Evolutionary conservation across 2,797 vertebrate species (phyloP), one percentile per base, ranked within the genome.

Genomic region (Galagoides demidoff): DNA sequence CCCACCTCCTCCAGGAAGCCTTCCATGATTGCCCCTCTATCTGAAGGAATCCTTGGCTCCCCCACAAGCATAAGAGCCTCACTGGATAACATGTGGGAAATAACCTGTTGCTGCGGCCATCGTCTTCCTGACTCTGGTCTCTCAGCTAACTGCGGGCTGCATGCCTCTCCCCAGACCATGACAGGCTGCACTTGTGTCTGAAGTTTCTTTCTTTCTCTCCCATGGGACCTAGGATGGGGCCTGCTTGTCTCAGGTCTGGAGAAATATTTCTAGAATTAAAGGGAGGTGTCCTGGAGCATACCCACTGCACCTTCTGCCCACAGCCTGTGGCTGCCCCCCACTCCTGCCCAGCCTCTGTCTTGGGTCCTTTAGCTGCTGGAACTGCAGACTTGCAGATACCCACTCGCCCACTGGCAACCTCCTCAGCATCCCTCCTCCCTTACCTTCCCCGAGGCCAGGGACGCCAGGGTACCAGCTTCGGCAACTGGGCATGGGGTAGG

Each of bases 181-280:
- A 31, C 0, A 9, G 43, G 6, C 59, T 52, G 23, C 7, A 0
- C 6, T 7, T 13, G 0, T 5, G 4, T 17, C 76, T 34, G 25
- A 37, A 20, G 17, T 17, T 3, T 25, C 3, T 7, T 7, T 25
- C 13, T 52, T 73, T 20, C 52, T 71, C 77, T 66, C 23, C 34
- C 8, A 1, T 25, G 71, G 52, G 68, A 34, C 20, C 22, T 9
- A 6, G 68, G 43, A 57, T 19, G 37, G 49, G n/a, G 57, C 37
- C 19, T 27, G 77, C 4, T 1, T 13, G n/a, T 34, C 68, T 86
- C 7, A 20, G 52, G 23, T 27, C 55, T 14, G n/a, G 27, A 4
- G 31, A 70, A 22, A 43, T 2, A 25, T 25, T 91, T 59, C 81
- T 14, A 55, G 78, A 82, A 39, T 17, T 31, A 59, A 76, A 85